These are phyloP conservation scores for Carollia perspicillata DNA, from an alignment of 2,113 vertebrate genomes.

Conservation along the genomic window DNA sequence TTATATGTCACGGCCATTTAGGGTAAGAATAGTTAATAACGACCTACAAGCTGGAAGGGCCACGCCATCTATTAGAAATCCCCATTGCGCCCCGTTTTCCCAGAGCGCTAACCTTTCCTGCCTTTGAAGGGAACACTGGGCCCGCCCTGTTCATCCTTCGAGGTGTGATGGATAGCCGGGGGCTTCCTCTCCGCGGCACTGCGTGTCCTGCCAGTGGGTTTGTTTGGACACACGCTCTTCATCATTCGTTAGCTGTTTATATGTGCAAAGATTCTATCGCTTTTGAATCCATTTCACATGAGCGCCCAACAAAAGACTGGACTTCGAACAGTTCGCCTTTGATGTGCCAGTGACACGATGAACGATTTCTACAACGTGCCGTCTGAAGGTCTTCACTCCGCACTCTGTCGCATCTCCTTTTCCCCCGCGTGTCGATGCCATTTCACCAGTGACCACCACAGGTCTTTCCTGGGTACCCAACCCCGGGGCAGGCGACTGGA, in stretches of 20 bases:
- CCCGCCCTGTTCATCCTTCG: constrained; percentile 48
- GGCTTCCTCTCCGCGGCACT: constrained; percentile 63
- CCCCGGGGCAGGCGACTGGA: not conserved
- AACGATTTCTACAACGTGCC: not conserved
- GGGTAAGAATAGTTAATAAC: constrained; percentile 29
- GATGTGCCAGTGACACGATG: constrained; percentile 66
- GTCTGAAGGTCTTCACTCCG: not conserved
- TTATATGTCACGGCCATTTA: constrained; percentile 55
- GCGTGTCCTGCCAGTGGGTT: constrained; percentile 70
- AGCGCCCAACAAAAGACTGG: constrained; percentile 61
- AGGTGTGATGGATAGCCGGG: constrained; percentile 78
- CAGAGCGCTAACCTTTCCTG: constrained; percentile 43
- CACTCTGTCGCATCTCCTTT: not conserved
- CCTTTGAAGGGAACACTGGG: constrained; percentile 13
- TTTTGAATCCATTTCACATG: constrained; percentile 59
- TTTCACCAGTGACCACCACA: not conserved
- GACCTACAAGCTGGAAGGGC: constrained; percentile 31
- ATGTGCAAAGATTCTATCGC: constrained; percentile 74
- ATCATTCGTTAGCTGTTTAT: constrained; percentile 74
- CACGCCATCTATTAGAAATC: not conserved
- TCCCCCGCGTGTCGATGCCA: not conserved
- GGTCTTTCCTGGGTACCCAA: not conserved
- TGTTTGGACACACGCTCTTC: constrained; percentile 74
- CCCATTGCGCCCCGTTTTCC: not conserved
- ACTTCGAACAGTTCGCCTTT: constrained; percentile 51